A percentile compares a stretch with the other conserved stretches of the same genome.
Conservation (phyloP, 2,113 vertebrate species). For the Spheniscus mendiculus region DNA sequence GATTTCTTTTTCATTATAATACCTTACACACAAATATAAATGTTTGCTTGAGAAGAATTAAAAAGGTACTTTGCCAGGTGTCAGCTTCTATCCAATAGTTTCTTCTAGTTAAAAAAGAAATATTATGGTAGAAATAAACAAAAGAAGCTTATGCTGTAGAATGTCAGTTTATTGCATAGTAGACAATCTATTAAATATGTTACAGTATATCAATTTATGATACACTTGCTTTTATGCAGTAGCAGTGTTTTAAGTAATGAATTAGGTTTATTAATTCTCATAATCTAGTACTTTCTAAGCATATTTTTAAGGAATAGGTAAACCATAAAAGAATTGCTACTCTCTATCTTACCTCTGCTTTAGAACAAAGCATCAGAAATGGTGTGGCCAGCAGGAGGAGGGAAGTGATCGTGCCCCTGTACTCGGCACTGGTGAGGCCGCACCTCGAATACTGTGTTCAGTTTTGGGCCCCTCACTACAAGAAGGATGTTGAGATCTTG, state of each 20-base stretch:
- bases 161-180: neutral
- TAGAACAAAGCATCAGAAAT: no score
- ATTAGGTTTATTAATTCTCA: neutral
- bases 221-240: neutral
- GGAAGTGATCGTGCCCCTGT: no score
- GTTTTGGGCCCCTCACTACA: no score
- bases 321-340: neutral
- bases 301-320: neutral
- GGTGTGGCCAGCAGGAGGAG: no score
- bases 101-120: neutral
- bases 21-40: neutral
- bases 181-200: neutral
- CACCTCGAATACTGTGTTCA: no score
- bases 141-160: neutral
- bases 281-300: neutral
- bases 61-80: neutral
- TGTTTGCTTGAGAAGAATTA: constrained; percentile 14
- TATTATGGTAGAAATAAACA: neutral
- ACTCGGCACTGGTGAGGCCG: no score
- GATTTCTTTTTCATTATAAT: neutral
- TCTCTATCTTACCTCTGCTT: neutral
- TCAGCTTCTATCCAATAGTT: neutral
- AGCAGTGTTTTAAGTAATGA: neutral
- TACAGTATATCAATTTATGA: neutral
- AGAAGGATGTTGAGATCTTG: no score